Evolutionary conservation across 1,140 invertebrate genomes (phyloP).

Genomic region (Heliconius melpomene): DNA sequence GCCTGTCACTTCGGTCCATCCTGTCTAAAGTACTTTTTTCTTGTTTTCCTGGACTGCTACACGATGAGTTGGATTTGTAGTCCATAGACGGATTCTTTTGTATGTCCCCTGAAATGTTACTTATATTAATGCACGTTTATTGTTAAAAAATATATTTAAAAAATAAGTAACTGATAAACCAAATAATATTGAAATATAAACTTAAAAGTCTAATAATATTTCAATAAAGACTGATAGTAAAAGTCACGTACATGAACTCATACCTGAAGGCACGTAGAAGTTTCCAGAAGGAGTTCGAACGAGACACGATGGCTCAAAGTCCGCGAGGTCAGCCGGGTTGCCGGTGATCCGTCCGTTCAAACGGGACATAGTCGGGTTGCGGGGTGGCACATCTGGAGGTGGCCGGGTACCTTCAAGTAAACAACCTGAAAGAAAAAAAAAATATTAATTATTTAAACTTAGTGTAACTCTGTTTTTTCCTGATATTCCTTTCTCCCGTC

Average conservation of each 20-base stretch:
- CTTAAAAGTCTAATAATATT: background rate
- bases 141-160: background rate
- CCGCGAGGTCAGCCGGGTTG: conserved; percentile 88
- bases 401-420: conserved; percentile 89
- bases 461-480: no score
- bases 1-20: conserved; percentile 72
- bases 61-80: conserved; percentile 92
- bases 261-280: conserved; percentile 95
- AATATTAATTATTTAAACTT: no score
- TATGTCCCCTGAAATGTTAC: conserved; percentile 85
- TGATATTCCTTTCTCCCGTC: no score
- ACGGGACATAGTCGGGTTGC: conserved; percentile 93
- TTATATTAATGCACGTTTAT: background rate
- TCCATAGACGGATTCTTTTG: conserved; percentile 93
- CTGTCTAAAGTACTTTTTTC: conserved; percentile 78
- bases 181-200: background rate
- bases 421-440: conserved; percentile 87
- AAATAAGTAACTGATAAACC: background rate
- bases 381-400: conserved; percentile 93
- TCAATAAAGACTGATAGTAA: background rate
- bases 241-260: conserved; percentile 39
- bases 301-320: conserved; percentile 95
- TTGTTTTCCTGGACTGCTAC: conserved; percentile 88
- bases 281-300: conserved; percentile 94
- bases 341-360: conserved; percentile 91